phyloP scores from a whole-genome alignment of 2,113 vertebrate genomes.

The Alexandromys fortis region DNA sequence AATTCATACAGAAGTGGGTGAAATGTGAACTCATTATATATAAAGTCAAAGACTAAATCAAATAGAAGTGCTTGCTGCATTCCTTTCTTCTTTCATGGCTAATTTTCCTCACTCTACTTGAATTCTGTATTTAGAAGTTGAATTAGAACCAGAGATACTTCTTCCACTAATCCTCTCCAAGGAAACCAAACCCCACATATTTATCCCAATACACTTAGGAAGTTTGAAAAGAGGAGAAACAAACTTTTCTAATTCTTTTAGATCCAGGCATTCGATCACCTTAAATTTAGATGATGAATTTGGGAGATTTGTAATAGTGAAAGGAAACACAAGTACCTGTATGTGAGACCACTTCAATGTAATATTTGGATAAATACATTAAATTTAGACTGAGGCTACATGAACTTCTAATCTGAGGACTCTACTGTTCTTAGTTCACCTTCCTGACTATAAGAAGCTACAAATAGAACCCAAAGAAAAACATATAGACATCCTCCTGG shows the following conservation, averaged over 20 bases:
- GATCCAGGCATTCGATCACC: not conserved
- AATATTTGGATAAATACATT: not conserved
- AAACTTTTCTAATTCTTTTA: not conserved
- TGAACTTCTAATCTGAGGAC: not conserved
- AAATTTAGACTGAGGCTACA: not conserved
- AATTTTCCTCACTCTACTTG: not conserved
- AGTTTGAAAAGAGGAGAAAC: not conserved
- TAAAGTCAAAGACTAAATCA: not conserved
- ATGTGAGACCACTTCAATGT: accelerated
- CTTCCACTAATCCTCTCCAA: not conserved
- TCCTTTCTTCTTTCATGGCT: not conserved
- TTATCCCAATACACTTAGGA: not conserved
- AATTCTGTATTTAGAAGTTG: not conserved
- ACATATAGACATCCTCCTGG: too few relatives aligned
- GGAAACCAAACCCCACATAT: not conserved
- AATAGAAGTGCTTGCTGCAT: not conserved
- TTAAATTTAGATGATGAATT: not conserved
- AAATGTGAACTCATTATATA: not conserved
- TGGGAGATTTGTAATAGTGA: not conserved
- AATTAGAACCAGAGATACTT: not conserved
- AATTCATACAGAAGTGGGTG: not conserved
- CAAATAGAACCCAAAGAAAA: too few relatives aligned
- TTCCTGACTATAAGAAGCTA: not conserved
- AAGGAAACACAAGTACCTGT: not conserved
- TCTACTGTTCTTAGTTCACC: not conserved